These are phyloP conservation scores for Cloeon dipterum DNA, from an alignment of 2,888 invertebrate species.

Conservation along the genomic window DNA sequence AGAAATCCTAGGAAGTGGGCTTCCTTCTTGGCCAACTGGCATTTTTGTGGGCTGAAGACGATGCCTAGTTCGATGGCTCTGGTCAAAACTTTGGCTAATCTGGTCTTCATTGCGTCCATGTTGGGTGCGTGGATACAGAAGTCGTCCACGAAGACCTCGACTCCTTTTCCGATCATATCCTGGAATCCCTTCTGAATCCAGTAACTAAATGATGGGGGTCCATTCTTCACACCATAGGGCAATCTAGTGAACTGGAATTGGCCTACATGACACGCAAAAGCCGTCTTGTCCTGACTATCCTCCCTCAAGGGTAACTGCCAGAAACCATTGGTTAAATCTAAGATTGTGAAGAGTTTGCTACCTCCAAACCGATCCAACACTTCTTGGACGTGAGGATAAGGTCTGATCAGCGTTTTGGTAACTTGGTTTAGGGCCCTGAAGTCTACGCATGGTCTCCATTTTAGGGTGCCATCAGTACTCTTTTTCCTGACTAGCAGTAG, in stretches of 20 bases:
- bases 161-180: neutral
- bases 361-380: neutral
- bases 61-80: constrained; percentile 10
- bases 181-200: neutral
- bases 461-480: too few species aligned
- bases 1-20: constrained; percentile 14
- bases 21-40: constrained; percentile 1
- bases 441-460: too few species aligned
- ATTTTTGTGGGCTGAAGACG: constrained; percentile 11
- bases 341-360: neutral
- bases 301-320: neutral
- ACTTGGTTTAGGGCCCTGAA: neutral
- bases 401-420: neutral
- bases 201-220: neutral
- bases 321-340: neutral
- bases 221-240: neutral
- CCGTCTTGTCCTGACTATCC: neutral
- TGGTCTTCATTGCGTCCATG: neutral
- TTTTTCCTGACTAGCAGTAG: neutral
- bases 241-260: neutral
- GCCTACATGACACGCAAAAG: neutral
- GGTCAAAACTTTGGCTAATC: constrained; percentile 7
- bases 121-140: neutral
- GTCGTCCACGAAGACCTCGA: neutral
- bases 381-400: neutral